Evolutionary conservation across 2,113 vertebrate genomes (phyloP), one percentile per base, ranked within the genome.

Genomic region (Dasyornis broadbenti): DNA sequence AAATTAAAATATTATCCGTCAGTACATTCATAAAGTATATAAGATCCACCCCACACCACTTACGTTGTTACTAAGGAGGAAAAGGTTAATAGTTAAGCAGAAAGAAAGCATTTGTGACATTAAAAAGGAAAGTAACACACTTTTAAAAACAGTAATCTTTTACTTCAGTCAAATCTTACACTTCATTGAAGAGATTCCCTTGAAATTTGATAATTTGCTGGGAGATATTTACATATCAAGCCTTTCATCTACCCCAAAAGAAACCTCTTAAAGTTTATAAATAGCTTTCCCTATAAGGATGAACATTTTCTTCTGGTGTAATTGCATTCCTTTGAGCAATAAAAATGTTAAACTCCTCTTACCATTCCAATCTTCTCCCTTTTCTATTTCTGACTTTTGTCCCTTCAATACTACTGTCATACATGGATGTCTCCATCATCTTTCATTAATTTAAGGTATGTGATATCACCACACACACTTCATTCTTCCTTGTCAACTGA

Each of bases 221-320:
- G 27, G 16, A 86, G 61, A 86, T 78, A 94, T 88, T 92, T 93
- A 90, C 59, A 87, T 86, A 90, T 59, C 24, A 83, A 75, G 28
- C 35, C 70, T 96, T 92, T 92, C 69, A 93, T 61, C 72, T 89
- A 64, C 28, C 40, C 65, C n/a, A 68, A 78, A 95, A 89, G 75
- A 92, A 94, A 90, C 15, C 20, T 79, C 75, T 91, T 50, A 37
- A 33, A 82, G 40, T 75, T 84, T 95, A 94, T 71, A 94, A 91
- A 93, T 84, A 93, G 69, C 40, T 90, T 84, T 93, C 76, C 70
- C 72, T 90, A 17, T 33, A 89, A 73, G 64, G 64, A 90, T 49
- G 40, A 92, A 90, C 47, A 81, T 86, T 84, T 96, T 76, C 71
- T 91, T 94, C 75, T 31, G 42, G 54, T 88, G 33, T 63, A 82